phyloP scores from a whole-genome alignment of 2,888 invertebrate species.

The Sarcophaga carnaria region DNA sequence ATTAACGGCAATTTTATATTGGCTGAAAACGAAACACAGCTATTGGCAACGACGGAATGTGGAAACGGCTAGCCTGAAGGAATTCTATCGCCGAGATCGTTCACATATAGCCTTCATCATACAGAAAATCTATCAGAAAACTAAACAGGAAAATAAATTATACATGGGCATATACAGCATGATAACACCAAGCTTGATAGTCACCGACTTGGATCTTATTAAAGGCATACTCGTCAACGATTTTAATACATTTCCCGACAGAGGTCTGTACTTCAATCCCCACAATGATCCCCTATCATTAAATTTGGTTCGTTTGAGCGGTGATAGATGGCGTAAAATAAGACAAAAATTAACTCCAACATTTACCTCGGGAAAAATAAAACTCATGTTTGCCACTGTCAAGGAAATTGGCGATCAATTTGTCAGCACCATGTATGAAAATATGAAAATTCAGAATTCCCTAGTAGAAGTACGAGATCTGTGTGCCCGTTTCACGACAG shows the following conservation, averaged over 20 bases:
- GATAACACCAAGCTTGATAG: neutral
- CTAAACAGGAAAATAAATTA: neutral
- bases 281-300: constrained; percentile 79
- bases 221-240: constrained; percentile 71
- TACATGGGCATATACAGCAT: neutral
- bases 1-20: neutral
- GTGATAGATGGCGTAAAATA: constrained; percentile 80
- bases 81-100: neutral
- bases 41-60: neutral
- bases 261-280: constrained; percentile 74
- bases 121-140: neutral
- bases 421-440: constrained; percentile 61
- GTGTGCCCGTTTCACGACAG: constrained; percentile 81
- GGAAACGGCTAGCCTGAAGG: neutral
- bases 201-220: neutral
- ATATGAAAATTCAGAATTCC: constrained; percentile 15
- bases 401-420: constrained; percentile 71
- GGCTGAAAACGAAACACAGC: neutral
- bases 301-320: constrained; percentile 77
- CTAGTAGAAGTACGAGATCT: constrained; percentile 80
- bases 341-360: constrained; percentile 81
- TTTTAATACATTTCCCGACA: constrained; percentile 72
- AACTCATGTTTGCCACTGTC: constrained; percentile 80
- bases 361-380: constrained; percentile 82
- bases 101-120: neutral